Base-by-base conservation (phyloP, 2,888 invertebrate species). In the Choreutis nemorana region DNA sequence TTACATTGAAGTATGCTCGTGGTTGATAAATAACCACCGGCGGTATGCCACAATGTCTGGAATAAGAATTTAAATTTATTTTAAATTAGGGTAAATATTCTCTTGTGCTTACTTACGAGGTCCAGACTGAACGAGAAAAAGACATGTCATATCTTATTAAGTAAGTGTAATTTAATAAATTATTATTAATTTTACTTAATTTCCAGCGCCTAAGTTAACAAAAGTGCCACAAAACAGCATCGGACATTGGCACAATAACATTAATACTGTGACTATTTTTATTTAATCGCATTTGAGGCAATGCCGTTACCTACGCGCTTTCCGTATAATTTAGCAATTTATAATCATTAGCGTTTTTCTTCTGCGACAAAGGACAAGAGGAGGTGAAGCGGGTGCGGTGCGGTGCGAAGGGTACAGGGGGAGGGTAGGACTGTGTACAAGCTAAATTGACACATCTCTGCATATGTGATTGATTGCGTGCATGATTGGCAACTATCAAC, bases 361-460 rank as follows among this genome's bases (percentile, higher is more conserved):
- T 56, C 48, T 44, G 47, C 42, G 52, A 46, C n/a, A n/a, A n/a
- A n/a, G n/a, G n/a, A n/a, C 7, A 23, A 23, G 23, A 8, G 3
- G 53, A 44, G 44, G 48, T 46, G 48, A 40, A 44, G 44, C 42
- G 31, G 27, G 29, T 34, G 36, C 33, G 36, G 37, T 33, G 48
- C 34, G 37, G 36, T 26, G 36, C 22, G 31, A 32, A 35, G 37
- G 37, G 35, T 39, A 31, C 37, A 29, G 40, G 40, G 34, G 41
- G 37, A 35, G 36, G 39, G 30, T 28, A 33, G 49, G 48, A 40
- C 48, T 61, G 67, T 68, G 71, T 66, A 64, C 63, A 56, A 55
- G 40, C 47, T 45, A 58, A 64, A 78, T 78, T 75, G 67, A 77
- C 73, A 60, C 57, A 68, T 75, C 67, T 61, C 64, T 58, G 51